These are phyloP conservation scores for Xylota sylvarum DNA, from an alignment of 2,888 invertebrate species.

Conservation along the genomic window DNA sequence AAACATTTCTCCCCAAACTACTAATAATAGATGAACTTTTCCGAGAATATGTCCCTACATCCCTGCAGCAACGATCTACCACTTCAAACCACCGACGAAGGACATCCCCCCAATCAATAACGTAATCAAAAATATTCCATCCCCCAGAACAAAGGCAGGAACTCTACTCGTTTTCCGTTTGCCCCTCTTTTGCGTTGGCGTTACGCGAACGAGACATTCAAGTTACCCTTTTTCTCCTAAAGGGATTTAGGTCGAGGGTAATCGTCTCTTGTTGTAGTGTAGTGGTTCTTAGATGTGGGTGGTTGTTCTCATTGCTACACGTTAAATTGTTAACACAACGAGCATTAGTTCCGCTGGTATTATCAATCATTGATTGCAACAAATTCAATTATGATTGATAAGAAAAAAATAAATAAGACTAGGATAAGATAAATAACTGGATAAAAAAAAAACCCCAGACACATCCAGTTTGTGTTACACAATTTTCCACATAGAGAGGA, in stretches of 20 bases:
- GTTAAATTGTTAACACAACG: not conserved
- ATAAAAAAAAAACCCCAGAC: not conserved
- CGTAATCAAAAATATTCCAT: constrained; percentile 13
- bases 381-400: constrained; percentile 14
- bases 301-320: not conserved
- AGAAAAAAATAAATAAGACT: not conserved
- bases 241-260: constrained; percentile 37
- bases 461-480: constrained; percentile 24
- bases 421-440: not conserved
- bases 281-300: not conserved
- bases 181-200: constrained; percentile 13
- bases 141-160: not conserved
- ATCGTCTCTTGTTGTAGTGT: constrained; percentile 8
- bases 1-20: not conserved
- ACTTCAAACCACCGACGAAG: constrained; percentile 3
- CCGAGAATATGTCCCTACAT: not conserved
- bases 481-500: constrained; percentile 33
- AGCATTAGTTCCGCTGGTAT: not conserved
- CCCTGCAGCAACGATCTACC: not conserved
- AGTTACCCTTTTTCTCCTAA: constrained; percentile 5
- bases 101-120: constrained; percentile 21
- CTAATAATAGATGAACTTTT: constrained; percentile 12
- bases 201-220: constrained; percentile 14
- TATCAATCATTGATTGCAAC: not conserved
- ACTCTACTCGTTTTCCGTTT: not conserved